Percentiles rank a stretch among this genome's conserved stretches.
Evolutionary conservation across 2,888 invertebrate species (phyloP).

Genomic region (Tachina fera): DNA sequence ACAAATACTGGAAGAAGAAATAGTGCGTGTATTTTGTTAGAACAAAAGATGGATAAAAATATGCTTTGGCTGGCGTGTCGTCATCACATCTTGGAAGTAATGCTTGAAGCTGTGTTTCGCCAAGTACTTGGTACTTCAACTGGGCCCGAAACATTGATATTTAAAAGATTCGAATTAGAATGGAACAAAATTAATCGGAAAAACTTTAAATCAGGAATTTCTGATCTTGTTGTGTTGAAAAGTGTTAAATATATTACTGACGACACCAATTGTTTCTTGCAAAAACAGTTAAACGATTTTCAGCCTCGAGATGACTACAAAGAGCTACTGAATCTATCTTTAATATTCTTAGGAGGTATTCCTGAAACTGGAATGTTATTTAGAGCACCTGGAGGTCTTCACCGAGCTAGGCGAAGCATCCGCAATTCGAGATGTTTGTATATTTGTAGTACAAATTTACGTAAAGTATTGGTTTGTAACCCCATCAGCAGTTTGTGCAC

Average conservation of each 20-base stretch:
- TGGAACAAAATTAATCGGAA: constrained; percentile 38
- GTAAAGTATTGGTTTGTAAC: too few relatives aligned
- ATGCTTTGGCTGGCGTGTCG: constrained; percentile 54
- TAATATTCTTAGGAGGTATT: too few relatives aligned
- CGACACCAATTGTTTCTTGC: constrained; percentile 9
- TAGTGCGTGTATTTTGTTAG: constrained; percentile 51
- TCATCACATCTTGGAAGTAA: constrained; percentile 53
- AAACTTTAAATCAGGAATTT: too few relatives aligned
- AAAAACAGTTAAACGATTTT: constrained; percentile 26
- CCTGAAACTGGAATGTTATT: too few relatives aligned
- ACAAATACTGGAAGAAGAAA: too few relatives aligned
- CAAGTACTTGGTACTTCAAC: constrained; percentile 46
- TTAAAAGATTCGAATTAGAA: constrained; percentile 44
- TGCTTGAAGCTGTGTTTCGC: too few relatives aligned
- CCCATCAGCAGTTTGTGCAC: constrained; percentile 27
- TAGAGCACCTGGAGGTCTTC: too few relatives aligned
- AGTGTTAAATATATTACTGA: too few relatives aligned
- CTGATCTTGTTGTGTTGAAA: constrained; percentile 18
- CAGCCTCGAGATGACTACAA: constrained; percentile 46
- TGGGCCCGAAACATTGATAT: constrained; percentile 38
- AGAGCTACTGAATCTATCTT: too few relatives aligned
- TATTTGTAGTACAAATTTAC: constrained; percentile 7
- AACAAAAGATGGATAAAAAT: constrained; percentile 40
- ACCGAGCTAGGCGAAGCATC: background rate
- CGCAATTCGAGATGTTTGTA: constrained; percentile 23